phyloP scores from a whole-genome alignment of 1,140 invertebrate genomes.

The Zaprionus nigranus region DNA sequence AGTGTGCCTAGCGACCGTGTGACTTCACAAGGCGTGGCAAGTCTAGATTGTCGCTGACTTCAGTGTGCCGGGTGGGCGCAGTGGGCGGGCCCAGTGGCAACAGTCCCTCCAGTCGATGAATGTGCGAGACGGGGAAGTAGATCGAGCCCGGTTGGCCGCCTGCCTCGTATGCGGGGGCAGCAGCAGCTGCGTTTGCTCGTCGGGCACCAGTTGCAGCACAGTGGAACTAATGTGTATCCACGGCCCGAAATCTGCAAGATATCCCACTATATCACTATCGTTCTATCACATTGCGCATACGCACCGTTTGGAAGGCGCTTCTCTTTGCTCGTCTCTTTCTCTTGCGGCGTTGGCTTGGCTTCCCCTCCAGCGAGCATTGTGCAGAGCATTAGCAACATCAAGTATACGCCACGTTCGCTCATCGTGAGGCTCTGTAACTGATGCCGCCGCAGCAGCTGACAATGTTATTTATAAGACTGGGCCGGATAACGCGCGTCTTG shows the following conservation, averaged over 20 bases:
- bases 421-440: slow-evolving; percentile 33
- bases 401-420: slow-evolving; percentile 11
- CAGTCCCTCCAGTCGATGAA: slow-evolving; percentile 34
- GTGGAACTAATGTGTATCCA: slow-evolving; percentile 66
- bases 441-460: not conserved
- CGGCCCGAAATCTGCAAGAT: slow-evolving; percentile 49
- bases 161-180: slow-evolving; percentile 27
- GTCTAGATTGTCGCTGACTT: slow-evolving; percentile 59
- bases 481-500: slow-evolving; percentile 55
- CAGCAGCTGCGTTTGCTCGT: slow-evolving; percentile 53
- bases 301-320: slow-evolving; percentile 34
- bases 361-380: not conserved
- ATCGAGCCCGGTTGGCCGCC: not conserved
- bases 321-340: not conserved
- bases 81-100: slow-evolving; percentile 11
- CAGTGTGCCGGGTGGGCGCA: not conserved
- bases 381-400: slow-evolving; percentile 24
- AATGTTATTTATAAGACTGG: slow-evolving; percentile 40
- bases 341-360: not conserved
- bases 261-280: not conserved
- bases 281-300: slow-evolving; percentile 36
- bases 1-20: slow-evolving; percentile 41
- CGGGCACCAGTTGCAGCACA: slow-evolving; percentile 55
- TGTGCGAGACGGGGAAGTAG: slow-evolving; percentile 33
- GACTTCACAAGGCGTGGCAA: slow-evolving; percentile 41